phyloP scores from a whole-genome alignment of 2,113 vertebrate species.

The Opisthocomus hoazin region DNA sequence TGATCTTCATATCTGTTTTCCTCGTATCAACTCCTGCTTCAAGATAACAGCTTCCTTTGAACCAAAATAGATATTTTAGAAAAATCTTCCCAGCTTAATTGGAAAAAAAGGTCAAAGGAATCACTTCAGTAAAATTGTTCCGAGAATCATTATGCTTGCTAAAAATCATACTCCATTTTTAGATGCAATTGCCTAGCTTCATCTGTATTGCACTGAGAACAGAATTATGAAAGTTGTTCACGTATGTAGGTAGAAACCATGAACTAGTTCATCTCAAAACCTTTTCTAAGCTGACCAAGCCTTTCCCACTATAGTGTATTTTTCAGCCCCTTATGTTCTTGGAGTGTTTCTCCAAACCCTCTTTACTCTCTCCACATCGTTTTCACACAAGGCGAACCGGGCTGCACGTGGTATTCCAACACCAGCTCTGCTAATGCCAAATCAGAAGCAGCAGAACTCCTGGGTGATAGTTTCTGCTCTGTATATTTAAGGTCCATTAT shows the following conservation, averaged over 20 bases:
- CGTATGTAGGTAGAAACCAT: fast-evolving
- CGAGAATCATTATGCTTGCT: background rate
- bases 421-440: background rate
- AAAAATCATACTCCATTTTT: background rate
- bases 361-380: fast-evolving
- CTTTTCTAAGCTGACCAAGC: background rate
- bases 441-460: background rate
- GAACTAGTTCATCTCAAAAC: background rate
- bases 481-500: background rate
- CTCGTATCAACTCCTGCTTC: background rate
- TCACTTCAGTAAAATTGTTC: background rate
- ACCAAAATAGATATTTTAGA: background rate
- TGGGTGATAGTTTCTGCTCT: background rate
- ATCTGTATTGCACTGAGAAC: background rate
- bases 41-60: background rate
- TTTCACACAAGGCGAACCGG: background rate
- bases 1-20: background rate
- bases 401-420: background rate
- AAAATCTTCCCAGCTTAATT: background rate
- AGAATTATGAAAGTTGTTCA: background rate
- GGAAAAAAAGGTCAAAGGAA: background rate
- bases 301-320: background rate
- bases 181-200: background rate
- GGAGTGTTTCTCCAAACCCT: background rate
- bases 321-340: background rate